A percentile compares a stretch with the other conserved stretches of the same genome.
Evolutionary conservation across 2,888 invertebrate genomes (phyloP).

Genomic region (Bembecia ichneumoniformis): DNA sequence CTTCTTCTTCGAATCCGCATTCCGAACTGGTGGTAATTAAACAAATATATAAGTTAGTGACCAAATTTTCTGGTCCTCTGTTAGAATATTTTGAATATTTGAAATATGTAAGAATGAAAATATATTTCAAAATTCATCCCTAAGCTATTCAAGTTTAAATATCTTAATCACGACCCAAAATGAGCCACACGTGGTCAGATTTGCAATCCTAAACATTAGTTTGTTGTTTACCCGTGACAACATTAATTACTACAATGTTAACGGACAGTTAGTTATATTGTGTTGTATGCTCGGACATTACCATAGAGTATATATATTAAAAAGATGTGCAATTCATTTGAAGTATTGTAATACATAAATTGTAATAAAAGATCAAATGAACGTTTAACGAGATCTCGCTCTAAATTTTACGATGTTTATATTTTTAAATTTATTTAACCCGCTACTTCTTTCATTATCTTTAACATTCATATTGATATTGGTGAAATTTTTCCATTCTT

Average conservation of each 20-base stretch:
- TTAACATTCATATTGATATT: too few relatives aligned
- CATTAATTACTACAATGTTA: constrained; percentile 17
- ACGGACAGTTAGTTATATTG: constrained; percentile 32
- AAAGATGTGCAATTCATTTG: constrained; percentile 1
- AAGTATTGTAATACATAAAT: background rate
- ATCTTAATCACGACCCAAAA: constrained; percentile 12
- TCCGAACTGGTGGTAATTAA: too few relatives aligned
- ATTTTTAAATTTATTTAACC: background rate
- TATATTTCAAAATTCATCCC: too few relatives aligned
- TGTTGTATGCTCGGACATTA: constrained; percentile 1
- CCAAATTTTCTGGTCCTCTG: too few relatives aligned
- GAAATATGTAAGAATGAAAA: too few relatives aligned
- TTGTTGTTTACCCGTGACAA: constrained; percentile 26
- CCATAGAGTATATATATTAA: background rate
- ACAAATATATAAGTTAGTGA: too few relatives aligned
- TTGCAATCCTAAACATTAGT: constrained; percentile 29
- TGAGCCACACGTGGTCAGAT: constrained; percentile 43
- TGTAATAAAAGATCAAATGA: background rate
- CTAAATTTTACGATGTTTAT: background rate
- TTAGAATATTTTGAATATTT: too few relatives aligned
- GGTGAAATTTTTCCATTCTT: too few relatives aligned
- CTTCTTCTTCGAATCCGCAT: too few relatives aligned
- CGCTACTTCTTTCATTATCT: too few relatives aligned
- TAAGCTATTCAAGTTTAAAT: too few relatives aligned
- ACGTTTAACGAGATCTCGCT: background rate